Base-by-base conservation (phyloP, 2,797 vertebrate genomes). In the Pipistrellus nathusii region DNA sequence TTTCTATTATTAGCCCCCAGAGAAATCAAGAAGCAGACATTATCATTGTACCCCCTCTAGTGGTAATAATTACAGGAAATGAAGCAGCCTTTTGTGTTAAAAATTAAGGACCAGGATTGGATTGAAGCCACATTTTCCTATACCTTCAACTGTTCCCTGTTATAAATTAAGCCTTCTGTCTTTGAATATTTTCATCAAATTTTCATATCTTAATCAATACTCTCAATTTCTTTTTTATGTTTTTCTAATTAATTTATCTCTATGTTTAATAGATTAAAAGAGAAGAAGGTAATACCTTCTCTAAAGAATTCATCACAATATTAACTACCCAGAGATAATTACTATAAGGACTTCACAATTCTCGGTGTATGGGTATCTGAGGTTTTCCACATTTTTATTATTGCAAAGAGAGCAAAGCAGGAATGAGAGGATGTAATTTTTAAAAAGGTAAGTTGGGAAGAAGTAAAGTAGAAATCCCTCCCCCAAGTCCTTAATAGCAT, bases 21-120 rank as follows among this genome's bases (percentile, higher is more conserved):
- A 15, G 10, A 57, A 5, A 9, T 0, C 2, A 2, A 23, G 64
- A 57, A 41, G 57, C 51, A 17, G 41, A 27, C 13, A 2, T 20
- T 27, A 64, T 17, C 30, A 4, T 14, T 15, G n/a, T 3, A 3
- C 91, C 8, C 95, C 95, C 81, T 12, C 94, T 96, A 85, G 95
- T 64, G 95, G 96, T 25, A 2, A 18, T 18, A 53, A 17, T 14
- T 0, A 3, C 0, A 1, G 38, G 76, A 51, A 30, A 1, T 0
- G 1, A 51, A 6, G n/a, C 55, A 32, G 35, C 18, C 46, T 78
- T 88, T 41, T 92, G 71, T 84, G 10, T 3, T 82, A 44, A 27
- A 48, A 48, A 14, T 20, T 13, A 51, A 81, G 32, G 32, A 38
- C 5, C 0, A 8, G 35, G 57, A 25, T 38, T 46, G 18, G 8